Conservation (phyloP, 1,140 invertebrate species). For the Acyrthosiphon pisum region DNA sequence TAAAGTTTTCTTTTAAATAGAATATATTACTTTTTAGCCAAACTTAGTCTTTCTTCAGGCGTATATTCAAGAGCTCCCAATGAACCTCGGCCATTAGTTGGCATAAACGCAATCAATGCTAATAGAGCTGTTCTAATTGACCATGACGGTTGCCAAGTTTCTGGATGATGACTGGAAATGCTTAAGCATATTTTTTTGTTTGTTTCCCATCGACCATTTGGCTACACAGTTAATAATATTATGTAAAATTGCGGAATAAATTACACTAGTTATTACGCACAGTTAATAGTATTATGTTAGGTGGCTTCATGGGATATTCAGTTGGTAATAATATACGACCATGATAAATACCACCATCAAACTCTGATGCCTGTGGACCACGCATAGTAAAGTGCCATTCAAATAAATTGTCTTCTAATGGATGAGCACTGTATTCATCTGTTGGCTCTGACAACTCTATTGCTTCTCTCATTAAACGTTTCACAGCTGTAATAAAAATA, state of each 20-base stretch:
- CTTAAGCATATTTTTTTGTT: conserved; percentile 96
- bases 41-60: conserved; percentile 77
- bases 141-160: conserved; percentile 97
- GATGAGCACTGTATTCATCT: conserved; percentile 89
- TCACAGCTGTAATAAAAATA: conserved; percentile 76
- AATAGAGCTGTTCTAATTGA: conserved; percentile 92
- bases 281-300: conserved; percentile 92
- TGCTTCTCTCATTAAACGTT: conserved; percentile 92
- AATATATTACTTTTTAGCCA: conserved; percentile 76
- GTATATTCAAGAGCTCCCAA: conserved; percentile 91
- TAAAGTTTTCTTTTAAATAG: not conserved
- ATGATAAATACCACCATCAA: conserved; percentile 90
- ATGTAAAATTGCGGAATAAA: not conserved
- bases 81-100: conserved; percentile 84
- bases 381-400: conserved; percentile 98
- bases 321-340: conserved; percentile 87
- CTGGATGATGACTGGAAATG: conserved; percentile 96
- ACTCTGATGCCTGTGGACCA: conserved; percentile 86
- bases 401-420: conserved; percentile 94
- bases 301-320: conserved; percentile 98
- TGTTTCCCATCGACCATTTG: conserved; percentile 93
- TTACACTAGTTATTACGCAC: conserved; percentile 66
- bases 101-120: conserved; percentile 95
- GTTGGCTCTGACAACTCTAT: conserved; percentile 84
- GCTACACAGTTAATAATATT: conserved; percentile 68